Evolutionary conservation across 2,113 vertebrate species (phyloP), one percentile per base, ranked within the genome.

Genomic region (Sisor rabdophorus): DNA sequence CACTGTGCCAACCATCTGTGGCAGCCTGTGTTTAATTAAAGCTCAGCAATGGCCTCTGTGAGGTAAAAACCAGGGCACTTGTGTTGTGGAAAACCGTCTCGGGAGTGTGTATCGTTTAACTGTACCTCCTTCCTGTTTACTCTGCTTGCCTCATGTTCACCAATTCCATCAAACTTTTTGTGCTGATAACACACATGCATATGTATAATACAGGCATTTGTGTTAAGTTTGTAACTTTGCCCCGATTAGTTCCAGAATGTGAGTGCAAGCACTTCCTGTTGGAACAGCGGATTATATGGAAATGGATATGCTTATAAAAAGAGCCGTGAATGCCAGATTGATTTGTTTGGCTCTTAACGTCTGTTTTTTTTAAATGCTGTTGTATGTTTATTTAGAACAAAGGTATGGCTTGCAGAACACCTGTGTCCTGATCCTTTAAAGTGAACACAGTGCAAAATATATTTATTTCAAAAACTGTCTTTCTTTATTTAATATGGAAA

Each of bases 61-160:
- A 71, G 76, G 76, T 70, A 71, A 71, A 59, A 60, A 71, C 56
- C 76, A 71, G 76, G 76, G 68, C 76, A 63, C 58, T 54, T 78
- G 65, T 78, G 67, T 63, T 63, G 68, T 69, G 74, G 61, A 67
- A 44, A 56, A 67, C 74, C 30, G 20, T 50, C 47, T 53, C 44
- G 36, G 47, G 47, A 52, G 59, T 63, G 53, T 19, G 20, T 53
- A 63, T 52, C 52, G 50, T 67, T 75, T 55, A 77, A 24, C 65
- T 3, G 12, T 69, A 40, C 24, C 40, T n/a, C 47, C 65, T 70
- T 68, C 54, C 64, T 69, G 24, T 52, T 70, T 67, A 13, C 22
- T 59, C 13, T 17, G 1, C 24, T 69, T 17, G 6, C 32, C 6
- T 61, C 53, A 17, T 22, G 32, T 28, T 69, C 65, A 52, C 24